Base-by-base conservation (phyloP, 2,113 vertebrate species). In the Amblyopsis rosae region DNA sequence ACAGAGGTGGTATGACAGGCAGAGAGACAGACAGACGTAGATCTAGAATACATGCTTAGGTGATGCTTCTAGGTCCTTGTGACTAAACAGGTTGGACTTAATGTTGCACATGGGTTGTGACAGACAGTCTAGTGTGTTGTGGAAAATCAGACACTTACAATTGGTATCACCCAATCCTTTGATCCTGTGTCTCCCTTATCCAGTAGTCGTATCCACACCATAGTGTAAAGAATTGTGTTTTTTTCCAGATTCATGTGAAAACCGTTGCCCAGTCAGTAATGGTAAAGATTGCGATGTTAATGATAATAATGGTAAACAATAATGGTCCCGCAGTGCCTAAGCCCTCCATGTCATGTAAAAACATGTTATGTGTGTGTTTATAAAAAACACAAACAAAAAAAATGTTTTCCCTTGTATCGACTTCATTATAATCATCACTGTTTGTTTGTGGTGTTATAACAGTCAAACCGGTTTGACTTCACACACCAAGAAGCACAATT, bases 11-110 rank as follows among this genome's bases (percentile, higher is more conserved):
- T 6, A 49, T 41, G 35, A 8, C 35, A 41, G 4, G 35, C 35
- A 41, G 35, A 41, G 5, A 5, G 35, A 41, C 1, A 49, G 45
- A 68, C 59, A 33, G 15, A 12, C 48, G 72, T 51, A 77, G 76
- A 69, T 45, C 75, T 26, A 54, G 51, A 41, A 54, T n/a, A n/a
- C n/a, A 54, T 7, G n/a, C 15, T 54, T 54, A 16, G 49, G 51
- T n/a, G 0, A 62, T 83, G 84, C 74, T 50, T 64, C 86, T 82
- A 82, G 68, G 90, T 87, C 53, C 62, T n/a, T 33, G 61, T 92
- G 90, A 93, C 90, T 87, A 92, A 92, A 26, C 26, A 82, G 61
- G n/a, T 73, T 72, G 82, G 82, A 76, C 78, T 85, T 84, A 26
- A 26, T 26, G 26, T 26, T 26, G 26, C 26, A 26, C 26, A 86